phyloP scores from a whole-genome alignment of 2,113 vertebrate species.

The Oncorhynchus gorbuscha region DNA sequence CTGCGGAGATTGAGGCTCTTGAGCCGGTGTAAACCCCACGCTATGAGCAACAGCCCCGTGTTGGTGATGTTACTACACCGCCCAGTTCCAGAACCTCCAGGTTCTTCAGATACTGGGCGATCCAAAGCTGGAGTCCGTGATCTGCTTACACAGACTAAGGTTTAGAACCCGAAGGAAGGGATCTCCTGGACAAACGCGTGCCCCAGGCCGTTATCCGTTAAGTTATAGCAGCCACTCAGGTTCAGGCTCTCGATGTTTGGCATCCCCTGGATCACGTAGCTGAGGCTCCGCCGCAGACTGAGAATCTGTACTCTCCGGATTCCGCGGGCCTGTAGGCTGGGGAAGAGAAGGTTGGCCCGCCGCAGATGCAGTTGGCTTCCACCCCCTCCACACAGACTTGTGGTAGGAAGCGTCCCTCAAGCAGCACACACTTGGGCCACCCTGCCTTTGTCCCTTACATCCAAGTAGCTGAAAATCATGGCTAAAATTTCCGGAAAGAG shows the following conservation, averaged over 20 bases:
- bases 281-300: constrained; percentile 93
- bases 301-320: constrained; percentile 97
- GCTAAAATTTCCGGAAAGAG: constrained; percentile 97
- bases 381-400: constrained; percentile 97
- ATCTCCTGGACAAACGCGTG: constrained; percentile 99
- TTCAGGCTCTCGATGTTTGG: constrained; percentile 97
- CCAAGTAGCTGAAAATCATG: constrained; percentile 98
- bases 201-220: constrained; percentile 97
- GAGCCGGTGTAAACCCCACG: constrained; percentile 96
- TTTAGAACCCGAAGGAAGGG: constrained; percentile 92
- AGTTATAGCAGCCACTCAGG: constrained; percentile 98
- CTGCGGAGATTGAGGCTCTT: constrained; percentile 97
- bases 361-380: constrained; percentile 96
- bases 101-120: constrained; percentile 96
- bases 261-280: constrained; percentile 99
- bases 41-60: constrained; percentile 92
- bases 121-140: constrained; percentile 97
- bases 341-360: constrained; percentile 97
- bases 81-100: constrained; percentile 95
- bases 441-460: constrained; percentile 96
- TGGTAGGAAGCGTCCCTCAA: constrained; percentile 97
- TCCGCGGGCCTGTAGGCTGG: constrained; percentile 93
- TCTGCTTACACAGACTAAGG: constrained; percentile 97
- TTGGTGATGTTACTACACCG: constrained; percentile 98
- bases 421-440: constrained; percentile 95